Base-by-base conservation (phyloP, 2,888 invertebrate genomes). In the Sphaerolaimus hirsutus region DNA sequence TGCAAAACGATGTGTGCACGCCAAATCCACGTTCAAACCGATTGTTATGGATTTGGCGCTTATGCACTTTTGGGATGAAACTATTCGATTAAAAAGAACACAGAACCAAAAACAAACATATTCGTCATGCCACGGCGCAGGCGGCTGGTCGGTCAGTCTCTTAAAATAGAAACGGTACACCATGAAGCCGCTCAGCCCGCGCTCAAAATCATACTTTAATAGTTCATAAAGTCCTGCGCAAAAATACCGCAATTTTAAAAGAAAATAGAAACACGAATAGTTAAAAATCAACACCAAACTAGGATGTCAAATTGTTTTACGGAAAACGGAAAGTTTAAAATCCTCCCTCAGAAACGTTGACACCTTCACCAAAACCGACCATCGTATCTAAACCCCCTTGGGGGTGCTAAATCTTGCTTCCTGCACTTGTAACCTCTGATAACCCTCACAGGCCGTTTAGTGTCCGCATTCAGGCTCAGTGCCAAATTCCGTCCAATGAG, bases 321-420 rank as follows among this genome's bases (percentile, higher is more conserved):
- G n/a, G n/a, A n/a, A n/a, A n/a, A n/a, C n/a, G n/a, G n/a, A n/a
- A n/a, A n/a, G n/a, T n/a, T n/a, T n/a, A n/a, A n/a, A n/a, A n/a
- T n/a, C n/a, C n/a, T n/a, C n/a, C n/a, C n/a, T n/a, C 36, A 17
- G 7, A 17, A 17, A 36, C 36, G 5, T 17, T 10, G n/a, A 19
- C 5, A 14, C 7, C 7, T 7, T 5, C 22, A 17, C 27, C 2
- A 40, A 24, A 27, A 32, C 22, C 4, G 49, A 58, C 57, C 57
- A 51, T 68, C 68, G 57, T 66, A 67, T 55, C 67, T 55, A 51
- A 67, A 68, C 24, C 67, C 67, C 29, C 60, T 58, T 25, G 62
- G 63, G 12, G 68, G 67, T 17, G 68, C 66, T 57, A 61, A 68
- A 1, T 54, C 54, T n/a, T n/a, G n/a, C 50, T 63, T 61, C n/a